Evolutionary conservation across 2,113 vertebrate genomes (phyloP), one percentile per base, ranked within the genome.

Genomic region (Callithrix jacchus): DNA sequence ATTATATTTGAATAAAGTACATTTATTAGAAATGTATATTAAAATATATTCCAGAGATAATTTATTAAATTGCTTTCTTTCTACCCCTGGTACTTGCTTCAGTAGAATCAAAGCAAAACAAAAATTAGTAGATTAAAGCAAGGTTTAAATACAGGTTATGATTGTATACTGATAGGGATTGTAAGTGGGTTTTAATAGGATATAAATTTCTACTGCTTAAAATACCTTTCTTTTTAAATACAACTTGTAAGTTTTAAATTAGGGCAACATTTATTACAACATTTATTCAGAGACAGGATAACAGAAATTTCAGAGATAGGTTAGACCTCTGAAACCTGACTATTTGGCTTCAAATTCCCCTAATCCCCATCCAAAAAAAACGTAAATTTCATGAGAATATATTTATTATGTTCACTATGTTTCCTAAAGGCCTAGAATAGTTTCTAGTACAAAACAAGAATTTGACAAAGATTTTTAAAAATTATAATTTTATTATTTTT

Each of bases 1-100:
- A 23, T 8, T 77, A 49, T 91, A 92, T 95, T 97, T 84, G n/a
- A 87, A 27, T 58, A 96, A 97, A 92, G n/a, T 0, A 35, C 40
- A 56, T 87, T 90, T 96, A 27, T 87, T 96, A 87, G 61, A 91
- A 94, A 95, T 81, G 7, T 49, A 3, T 9, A 79, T 88, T 93
- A 49, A 92, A 37, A 37, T 93, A 13, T 32, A 77, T 94, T 70
- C 4, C 16, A 88, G 45, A 40, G 80, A 58, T n/a, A 49, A 93
- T 64, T 76, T 91, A 89, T 71, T 20, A 71, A 47, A 8, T 83
- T 82, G 52, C 1, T 82, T 84, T 89, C 7, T 82, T 90, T 93
- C 21, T n/a, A 17, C 9, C 13, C 6, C 71, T 92, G 14, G 0
- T 68, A 30, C 16, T 87, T 97, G 25, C 2, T 83, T 68, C 35